Evolutionary conservation across 2,113 vertebrate species (phyloP), one percentile per base, ranked within the genome.

Genomic region (Thryonomys swinderianus): DNA sequence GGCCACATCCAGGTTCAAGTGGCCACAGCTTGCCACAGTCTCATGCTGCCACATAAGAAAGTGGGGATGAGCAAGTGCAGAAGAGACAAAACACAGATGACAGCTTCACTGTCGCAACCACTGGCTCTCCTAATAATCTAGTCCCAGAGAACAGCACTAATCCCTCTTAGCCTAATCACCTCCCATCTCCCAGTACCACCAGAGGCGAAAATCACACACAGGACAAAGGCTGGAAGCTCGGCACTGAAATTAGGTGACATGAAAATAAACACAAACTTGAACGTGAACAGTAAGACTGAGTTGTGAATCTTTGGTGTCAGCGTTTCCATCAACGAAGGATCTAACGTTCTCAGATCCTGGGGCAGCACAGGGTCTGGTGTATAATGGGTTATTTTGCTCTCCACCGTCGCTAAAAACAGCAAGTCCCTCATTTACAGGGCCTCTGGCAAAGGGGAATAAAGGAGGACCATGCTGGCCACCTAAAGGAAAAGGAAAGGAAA

Each of bases 261-360:
- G n/a, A 85, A 82, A 86, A 85, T 61, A 88, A 91, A n/a, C 14
- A 40, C 71, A 61, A 57, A 62, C 32, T 64, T 85, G 53, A 92
- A 25, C 10, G 55, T 12, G 9, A 79, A 42, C 34, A 71, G 34
- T 53, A 88, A 92, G 20, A 27, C 11, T 87, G 62, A 93, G 53
- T 53, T 90, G 48, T 30, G 34, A 80, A 55, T 17, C 42, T 61
- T 34, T 76, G 51, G 48, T 11, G 42, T n/a, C 12, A 59, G 11
- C 17, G n/a, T 51, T 82, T 86, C 53, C 91, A n/a, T 53, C 9
- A 78, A 42, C 32, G 32, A 48, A 5, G 40, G 3, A 91, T 42
- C 25, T 45, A 18, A 73, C 66, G 34, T 59, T 86, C 92, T 91
- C 25, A 76, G 59, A 64, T 23, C 4, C 42, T 40, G 23, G 45